Percentiles rank a stretch among this genome's conserved stretches.
These are phyloP conservation scores for Morone chrysops DNA, from an alignment of 2,113 vertebrate genomes.

Conservation along the genomic window DNA sequence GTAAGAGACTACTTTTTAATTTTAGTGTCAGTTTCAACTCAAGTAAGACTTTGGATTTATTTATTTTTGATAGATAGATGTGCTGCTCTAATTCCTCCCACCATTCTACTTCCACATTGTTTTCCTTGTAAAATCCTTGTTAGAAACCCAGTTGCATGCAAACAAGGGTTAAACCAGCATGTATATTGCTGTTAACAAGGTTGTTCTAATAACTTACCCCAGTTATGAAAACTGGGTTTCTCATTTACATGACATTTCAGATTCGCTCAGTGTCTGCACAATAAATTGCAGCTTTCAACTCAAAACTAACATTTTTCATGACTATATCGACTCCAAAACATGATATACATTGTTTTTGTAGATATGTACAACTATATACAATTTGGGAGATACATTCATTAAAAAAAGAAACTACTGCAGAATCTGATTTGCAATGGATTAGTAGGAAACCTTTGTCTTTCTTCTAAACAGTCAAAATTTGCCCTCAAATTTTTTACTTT, in stretches of 20 bases:
- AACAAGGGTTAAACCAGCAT: too few species aligned
- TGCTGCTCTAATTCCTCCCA: neutral
- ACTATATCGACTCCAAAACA: too few species aligned
- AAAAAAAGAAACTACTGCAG: neutral
- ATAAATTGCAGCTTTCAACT: neutral
- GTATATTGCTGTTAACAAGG: too few species aligned
- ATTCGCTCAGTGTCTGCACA: neutral
- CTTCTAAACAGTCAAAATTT: constrained; percentile 15
- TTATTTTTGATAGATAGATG: neutral
- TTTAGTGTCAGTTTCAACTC: constrained; percentile 10
- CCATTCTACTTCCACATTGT: neutral
- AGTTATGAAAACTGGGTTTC: too few species aligned
- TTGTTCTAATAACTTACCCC: too few species aligned
- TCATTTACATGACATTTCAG: too few species aligned
- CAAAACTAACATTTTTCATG: neutral
- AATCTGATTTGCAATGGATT: neutral
- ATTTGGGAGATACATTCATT: neutral
- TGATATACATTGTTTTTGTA: too few species aligned
- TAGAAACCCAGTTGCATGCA: neutral
- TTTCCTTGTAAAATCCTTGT: neutral
- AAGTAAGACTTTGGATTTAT: neutral
- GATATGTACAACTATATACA: neutral
- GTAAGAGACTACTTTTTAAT: neutral
- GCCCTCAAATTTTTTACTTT: neutral
- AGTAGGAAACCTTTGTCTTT: neutral